These are phyloP conservation scores for Chrysemys picta DNA, from an alignment of 2,113 vertebrate genomes.

Conservation along the genomic window DNA sequence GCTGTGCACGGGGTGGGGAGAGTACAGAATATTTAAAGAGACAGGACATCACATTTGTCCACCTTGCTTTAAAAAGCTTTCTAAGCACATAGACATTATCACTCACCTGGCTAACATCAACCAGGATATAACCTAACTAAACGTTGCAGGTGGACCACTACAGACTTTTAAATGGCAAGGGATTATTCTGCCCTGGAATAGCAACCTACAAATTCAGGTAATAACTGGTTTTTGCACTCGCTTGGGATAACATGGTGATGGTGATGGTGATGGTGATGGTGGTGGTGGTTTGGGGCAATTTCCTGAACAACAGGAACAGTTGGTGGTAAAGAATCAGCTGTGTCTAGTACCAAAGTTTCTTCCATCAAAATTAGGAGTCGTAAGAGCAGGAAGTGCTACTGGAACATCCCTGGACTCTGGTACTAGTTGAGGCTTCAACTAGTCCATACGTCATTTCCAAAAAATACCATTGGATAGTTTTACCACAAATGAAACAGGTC, in stretches of 20 bases:
- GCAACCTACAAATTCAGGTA: not conserved
- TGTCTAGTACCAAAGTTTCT: not conserved
- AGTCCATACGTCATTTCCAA: not conserved
- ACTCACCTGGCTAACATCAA: not conserved
- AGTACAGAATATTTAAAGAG: not conserved
- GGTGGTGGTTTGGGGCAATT: not conserved
- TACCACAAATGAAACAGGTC: not conserved
- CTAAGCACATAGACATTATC: not conserved
- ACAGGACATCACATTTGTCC: not conserved
- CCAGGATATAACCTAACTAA: no score
- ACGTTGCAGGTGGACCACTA: not conserved
- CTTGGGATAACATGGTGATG: not conserved
- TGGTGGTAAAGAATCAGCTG: not conserved
- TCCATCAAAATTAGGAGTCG: not conserved
- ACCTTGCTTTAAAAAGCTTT: not conserved
- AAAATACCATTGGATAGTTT: not conserved
- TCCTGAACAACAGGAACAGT: not conserved
- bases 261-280: no score
- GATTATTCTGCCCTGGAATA: not conserved
- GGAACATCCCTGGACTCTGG: not conserved
- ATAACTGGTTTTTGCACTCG: not conserved
- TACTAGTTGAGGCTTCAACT: not conserved
- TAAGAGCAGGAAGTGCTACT: not conserved
- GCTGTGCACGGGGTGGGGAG: not conserved
- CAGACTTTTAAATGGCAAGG: not conserved